A percentile compares a stretch with the other conserved stretches of the same genome.
These are phyloP conservation scores for Tylochromis polylepis DNA, from an alignment of 2,113 vertebrate species.

Conservation along the genomic window DNA sequence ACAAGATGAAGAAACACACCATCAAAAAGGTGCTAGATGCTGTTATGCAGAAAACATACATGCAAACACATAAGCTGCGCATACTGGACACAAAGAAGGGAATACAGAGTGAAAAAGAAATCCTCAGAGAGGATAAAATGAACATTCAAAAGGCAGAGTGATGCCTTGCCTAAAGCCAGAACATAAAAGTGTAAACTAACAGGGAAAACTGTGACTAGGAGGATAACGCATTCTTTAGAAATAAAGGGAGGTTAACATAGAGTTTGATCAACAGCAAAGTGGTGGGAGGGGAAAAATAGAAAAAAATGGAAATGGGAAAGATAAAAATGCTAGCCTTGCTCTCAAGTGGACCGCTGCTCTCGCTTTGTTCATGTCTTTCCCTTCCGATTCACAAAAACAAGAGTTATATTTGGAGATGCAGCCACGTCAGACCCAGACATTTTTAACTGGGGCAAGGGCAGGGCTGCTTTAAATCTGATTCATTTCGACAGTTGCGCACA, in stretches of 20 bases:
- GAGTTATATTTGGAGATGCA: conserved; percentile 54
- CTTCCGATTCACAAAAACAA: conserved; percentile 32
- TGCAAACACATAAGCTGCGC: not conserved
- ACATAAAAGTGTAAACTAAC: not conserved
- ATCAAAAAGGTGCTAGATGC: not conserved
- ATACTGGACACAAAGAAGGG: not conserved
- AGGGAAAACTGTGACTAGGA: not conserved
- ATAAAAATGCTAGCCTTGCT: not conserved
- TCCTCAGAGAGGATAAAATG: not conserved
- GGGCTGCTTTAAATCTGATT: conserved; percentile 39
- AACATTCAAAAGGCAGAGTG: not conserved
- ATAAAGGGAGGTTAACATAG: not conserved
- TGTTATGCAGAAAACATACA: not conserved
- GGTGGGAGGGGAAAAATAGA: not conserved
- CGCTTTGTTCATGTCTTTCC: conserved; percentile 10
- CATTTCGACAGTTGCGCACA: conserved; percentile 47
- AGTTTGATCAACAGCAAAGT: not conserved
- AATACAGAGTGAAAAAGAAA: not conserved
- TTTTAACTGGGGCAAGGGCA: conserved; percentile 34
- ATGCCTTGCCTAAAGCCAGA: not conserved
- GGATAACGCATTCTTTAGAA: not conserved
- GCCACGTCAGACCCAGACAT: conserved; percentile 34
- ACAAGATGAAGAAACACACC: not conserved
- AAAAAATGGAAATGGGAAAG: not conserved
- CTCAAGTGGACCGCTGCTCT: not conserved